Conservation (phyloP, 2,888 invertebrate genomes). For the Meganola albula region DNA sequence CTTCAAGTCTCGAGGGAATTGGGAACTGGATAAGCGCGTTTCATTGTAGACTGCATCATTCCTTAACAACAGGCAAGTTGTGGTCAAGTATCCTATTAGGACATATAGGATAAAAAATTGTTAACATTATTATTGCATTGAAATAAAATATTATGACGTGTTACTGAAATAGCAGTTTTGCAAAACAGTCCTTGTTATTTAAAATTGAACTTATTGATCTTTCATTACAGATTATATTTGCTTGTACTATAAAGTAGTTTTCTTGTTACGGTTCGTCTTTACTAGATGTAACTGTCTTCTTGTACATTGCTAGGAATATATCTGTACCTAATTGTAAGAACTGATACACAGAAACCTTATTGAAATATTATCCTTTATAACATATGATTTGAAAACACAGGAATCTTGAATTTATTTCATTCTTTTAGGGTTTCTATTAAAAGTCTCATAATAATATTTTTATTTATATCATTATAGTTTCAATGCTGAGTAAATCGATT, state of each 20-base stretch:
- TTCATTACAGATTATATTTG: slow-evolving; percentile 6
- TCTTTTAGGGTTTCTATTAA: no score
- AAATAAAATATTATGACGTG: slow-evolving; percentile 27
- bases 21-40: no score
- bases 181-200: slow-evolving; percentile 10
- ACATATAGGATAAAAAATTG: neutral
- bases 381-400: no score
- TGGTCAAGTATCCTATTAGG: neutral
- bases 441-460: no score
- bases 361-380: no score
- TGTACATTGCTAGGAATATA: slow-evolving; percentile 45
- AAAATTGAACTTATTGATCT: neutral
- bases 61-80: neutral
- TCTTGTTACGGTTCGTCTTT: slow-evolving; percentile 16
- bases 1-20: no score
- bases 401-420: no score
- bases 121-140: neutral
- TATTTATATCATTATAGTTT: no score
- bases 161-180: slow-evolving; percentile 14
- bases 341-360: slow-evolving; percentile 29
- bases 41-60: no score
- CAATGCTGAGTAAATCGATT: no score
- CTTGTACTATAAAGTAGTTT: neutral
- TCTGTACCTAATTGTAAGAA: slow-evolving; percentile 37
- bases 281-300: slow-evolving; percentile 51